A percentile compares a stretch with the other conserved stretches of the same genome.
Evolutionary conservation across 1,140 invertebrate genomes (phyloP).

Genomic region (Dufourea novaeangliae): DNA sequence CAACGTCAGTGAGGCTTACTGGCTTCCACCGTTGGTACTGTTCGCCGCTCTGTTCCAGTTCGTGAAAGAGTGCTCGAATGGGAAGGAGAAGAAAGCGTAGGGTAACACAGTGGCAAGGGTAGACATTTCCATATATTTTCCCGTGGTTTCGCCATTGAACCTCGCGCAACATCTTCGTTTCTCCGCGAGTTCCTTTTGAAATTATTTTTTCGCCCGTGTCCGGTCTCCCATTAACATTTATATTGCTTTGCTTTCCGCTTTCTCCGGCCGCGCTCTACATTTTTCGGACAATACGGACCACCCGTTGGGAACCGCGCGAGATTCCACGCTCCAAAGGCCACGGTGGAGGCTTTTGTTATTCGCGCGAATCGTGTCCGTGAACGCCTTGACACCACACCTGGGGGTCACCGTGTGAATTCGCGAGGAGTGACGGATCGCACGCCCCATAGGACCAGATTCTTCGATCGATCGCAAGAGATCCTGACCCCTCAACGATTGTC

Average conservation of each 20-base stretch:
- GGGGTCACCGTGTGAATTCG: slow-evolving; percentile 61
- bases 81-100: neutral
- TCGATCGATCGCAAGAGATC: slow-evolving; percentile 9
- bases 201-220: slow-evolving; percentile 36
- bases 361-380: slow-evolving; percentile 50
- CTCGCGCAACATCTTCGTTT: slow-evolving; percentile 36
- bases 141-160: slow-evolving; percentile 25
- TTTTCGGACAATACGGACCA: slow-evolving; percentile 66
- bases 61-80: too few relatives aligned
- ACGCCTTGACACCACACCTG: slow-evolving; percentile 43
- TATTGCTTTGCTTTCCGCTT: slow-evolving; percentile 62
- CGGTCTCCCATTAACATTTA: slow-evolving; percentile 69
- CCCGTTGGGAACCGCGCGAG: slow-evolving; percentile 53
- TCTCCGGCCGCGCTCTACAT: slow-evolving; percentile 52
- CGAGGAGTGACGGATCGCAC: slow-evolving; percentile 47
- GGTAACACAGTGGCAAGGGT: slow-evolving; percentile 27
- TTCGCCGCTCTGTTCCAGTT: too few relatives aligned
- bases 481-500: slow-evolving; percentile 18
- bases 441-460: slow-evolving; percentile 11
- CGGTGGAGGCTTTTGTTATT: slow-evolving; percentile 55
- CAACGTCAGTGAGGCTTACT: too few relatives aligned
- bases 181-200: slow-evolving; percentile 17
- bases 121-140: slow-evolving; percentile 56
- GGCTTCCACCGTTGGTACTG: neutral
- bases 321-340: slow-evolving; percentile 48